These are phyloP conservation scores for Tachypleus tridentatus DNA, from an alignment of 1,140 invertebrate species.

Conservation along the genomic window DNA sequence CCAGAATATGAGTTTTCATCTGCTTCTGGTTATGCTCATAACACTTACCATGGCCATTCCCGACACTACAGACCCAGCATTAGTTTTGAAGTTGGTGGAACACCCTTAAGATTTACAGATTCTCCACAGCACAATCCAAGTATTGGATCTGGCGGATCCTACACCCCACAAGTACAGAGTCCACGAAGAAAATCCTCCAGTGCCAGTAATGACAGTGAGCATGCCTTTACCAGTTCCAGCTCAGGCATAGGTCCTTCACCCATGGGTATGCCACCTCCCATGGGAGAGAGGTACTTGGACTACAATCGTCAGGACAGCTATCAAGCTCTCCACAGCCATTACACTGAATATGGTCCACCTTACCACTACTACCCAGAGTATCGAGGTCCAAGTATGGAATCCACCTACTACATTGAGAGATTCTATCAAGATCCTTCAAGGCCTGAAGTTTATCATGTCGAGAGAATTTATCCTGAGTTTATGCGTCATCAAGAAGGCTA, in stretches of 20 bases:
- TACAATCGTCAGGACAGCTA: not conserved
- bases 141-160: conserved; percentile 17
- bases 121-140: conserved; percentile 52
- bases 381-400: conserved; percentile 4
- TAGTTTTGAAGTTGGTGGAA: conserved; percentile 35
- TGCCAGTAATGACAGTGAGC: conserved; percentile 45
- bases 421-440: conserved; percentile 16
- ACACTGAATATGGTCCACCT: not conserved
- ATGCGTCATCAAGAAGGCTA: conserved; percentile 18
- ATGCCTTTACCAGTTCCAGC: conserved; percentile 17
- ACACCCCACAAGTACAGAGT: conserved; percentile 25
- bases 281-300: conserved; percentile 8
- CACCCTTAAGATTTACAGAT: conserved; percentile 59
- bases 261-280: conserved; percentile 7
- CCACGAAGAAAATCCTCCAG: conserved; percentile 53
- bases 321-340: not conserved
- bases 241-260: conserved; percentile 25
- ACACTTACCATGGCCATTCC: conserved; percentile 80
- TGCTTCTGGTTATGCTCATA: conserved; percentile 54
- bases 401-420: conserved; percentile 16
- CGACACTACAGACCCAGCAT: conserved; percentile 54
- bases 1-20: conserved; percentile 46
- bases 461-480: conserved; percentile 27
- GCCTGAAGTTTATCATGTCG: conserved; percentile 19
- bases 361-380: conserved; percentile 21